A percentile compares a stretch with the other conserved stretches of the same genome.
Conservation (phyloP, 1,140 invertebrate genomes). For the Brachionus sp. region DNA sequence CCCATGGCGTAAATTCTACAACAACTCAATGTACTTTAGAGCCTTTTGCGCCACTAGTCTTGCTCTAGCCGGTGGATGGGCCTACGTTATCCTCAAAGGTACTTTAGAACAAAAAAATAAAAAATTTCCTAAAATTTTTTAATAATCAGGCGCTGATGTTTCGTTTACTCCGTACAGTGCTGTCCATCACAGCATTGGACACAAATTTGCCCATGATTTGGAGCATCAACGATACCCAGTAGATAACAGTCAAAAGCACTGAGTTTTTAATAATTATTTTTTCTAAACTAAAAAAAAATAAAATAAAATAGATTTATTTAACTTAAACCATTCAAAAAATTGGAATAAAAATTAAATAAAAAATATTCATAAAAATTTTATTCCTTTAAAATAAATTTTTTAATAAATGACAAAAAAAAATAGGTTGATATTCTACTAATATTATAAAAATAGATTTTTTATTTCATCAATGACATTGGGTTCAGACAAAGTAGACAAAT, state of each 20-base stretch:
- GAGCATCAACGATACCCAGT: constrained; percentile 41
- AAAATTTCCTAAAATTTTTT: background rate
- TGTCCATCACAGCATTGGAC: constrained; percentile 40
- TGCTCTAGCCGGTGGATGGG: constrained; percentile 5
- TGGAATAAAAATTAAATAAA: background rate
- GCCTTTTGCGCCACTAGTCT: constrained; percentile 41
- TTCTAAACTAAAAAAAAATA: no score
- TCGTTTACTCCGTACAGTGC: constrained; percentile 43
- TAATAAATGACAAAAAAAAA: no score
- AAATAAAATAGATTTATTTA: background rate
- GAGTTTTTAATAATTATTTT: background rate
- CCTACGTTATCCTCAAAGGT: constrained; percentile 23
- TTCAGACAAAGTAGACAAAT: constrained; percentile 85
- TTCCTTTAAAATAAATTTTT: no score
- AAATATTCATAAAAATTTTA: no score
- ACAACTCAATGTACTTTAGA: constrained; percentile 42
- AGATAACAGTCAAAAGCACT: constrained; percentile 32
- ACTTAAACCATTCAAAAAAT: background rate
- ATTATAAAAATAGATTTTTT: background rate
- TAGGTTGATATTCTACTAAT: no score
- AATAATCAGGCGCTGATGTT: background rate
- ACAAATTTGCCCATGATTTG: constrained; percentile 42
- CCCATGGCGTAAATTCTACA: constrained; percentile 30
- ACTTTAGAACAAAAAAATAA: background rate
- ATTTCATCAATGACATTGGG: constrained; percentile 69